Evolutionary conservation across 2,113 vertebrate species (phyloP), one percentile per base, ranked within the genome.

Genomic region (Bubo bubo): DNA sequence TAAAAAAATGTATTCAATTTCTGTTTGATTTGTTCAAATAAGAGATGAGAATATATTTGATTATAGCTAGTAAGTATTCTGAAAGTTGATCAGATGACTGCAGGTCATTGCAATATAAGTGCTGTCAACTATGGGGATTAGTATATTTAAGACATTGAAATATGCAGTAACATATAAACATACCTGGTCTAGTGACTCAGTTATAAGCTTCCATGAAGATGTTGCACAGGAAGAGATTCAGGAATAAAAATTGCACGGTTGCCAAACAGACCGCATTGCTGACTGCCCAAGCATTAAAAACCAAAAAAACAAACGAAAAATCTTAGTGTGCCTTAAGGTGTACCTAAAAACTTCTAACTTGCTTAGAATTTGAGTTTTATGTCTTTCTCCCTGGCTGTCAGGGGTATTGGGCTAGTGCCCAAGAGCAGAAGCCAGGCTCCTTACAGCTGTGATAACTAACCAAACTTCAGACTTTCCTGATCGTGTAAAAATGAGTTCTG

Each of bases 1-100:
- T 98, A 97, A 97, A 98, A 98, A 98, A 98, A 97, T 98, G 97
- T 98, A 98, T 98, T 98, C 98, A 98, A 98, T 98, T 98, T 98
- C 96, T 98, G 92, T 96, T 96, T 98, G 98, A 98, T 98, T 98
- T 97, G 97, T 93, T 98, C 98, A 98, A 98, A 98, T 98, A 97
- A 98, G 98, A 98, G 97, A 98, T 97, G 97, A 98, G 97, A 98
- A 97, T 98, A 98, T 98, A 98, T 98, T 98, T 98, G 98, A 98
- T 98, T 98, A 98, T 96, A 87, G 95, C 97, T 97, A 96, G 96
- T 97, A 95, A 98, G 97, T 97, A 98, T 98, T 97, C 97, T 95
- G 94, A 81, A 98, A 98, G 97, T 98, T 98, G 97, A 98, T 98
- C 98, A 98, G 97, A 98, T 98, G 96, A 96, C 97, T 98, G 93